Base-by-base conservation (phyloP, 1,140 invertebrate species). In the Drosophila lacertosa region DNA sequence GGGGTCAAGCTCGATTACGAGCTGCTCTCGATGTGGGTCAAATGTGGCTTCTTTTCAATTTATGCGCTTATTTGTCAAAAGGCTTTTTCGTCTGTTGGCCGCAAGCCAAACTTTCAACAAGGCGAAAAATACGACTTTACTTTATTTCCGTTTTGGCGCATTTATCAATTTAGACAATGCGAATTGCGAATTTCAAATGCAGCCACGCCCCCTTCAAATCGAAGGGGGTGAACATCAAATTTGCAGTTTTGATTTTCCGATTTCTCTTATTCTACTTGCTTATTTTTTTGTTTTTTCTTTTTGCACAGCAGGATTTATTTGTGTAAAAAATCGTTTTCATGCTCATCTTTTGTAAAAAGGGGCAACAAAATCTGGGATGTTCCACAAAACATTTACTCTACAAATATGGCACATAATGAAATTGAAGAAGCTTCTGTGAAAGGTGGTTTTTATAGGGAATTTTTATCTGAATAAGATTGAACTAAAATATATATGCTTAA, bases 101-200 rank as follows among this genome's bases (percentile, higher is more conserved):
- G 3, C 10, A 7, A 10, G 66, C 71, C 71, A 62, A 73, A 18
- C 24, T 22, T 26, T 10, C 33, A 42, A 40, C 9, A 39, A 47
- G 18, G 5, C 10, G n/a, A n/a, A 44, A 42, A 51, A 58, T 29
- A 39, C 18, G 26, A 13, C 66, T 51, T 70, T 20, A 63, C 45
- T 69, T 44, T 35, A 15, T 64, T 51, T 39, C 42, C 45, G 42
- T 35, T 64, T 20, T 33, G 29, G 40, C 18, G 32, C 63, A 70
- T 74, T 74, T 74, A 65, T 74, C 71, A 74, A 71, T 74, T 71
- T 71, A 29, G 60, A 71, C 67, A 70, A 65, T 59, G 59, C 50
- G 29, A 65, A 50, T 48, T 59, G 59, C 50, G 29, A 65, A 50
- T 48, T 54, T 15, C 22, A 11, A 60, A 51, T 67, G 15, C 26